phyloP scores from a whole-genome alignment of 1,140 invertebrate species.

The Dreissena rostriformis region DNA sequence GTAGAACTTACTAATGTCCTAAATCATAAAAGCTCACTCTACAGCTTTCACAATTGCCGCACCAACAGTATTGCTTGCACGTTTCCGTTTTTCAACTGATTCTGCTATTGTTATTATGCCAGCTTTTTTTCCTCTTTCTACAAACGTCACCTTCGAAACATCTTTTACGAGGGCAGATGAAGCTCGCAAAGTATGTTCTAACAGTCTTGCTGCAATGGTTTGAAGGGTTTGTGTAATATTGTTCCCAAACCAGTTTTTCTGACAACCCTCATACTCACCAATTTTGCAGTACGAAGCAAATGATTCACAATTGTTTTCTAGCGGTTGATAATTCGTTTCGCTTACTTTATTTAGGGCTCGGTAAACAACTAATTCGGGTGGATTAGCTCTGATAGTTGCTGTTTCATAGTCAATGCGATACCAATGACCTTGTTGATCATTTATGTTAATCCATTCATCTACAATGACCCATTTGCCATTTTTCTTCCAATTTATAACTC shows the following conservation, averaged over 20 bases:
- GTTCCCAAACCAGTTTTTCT: not conserved
- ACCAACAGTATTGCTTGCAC: slow-evolving; percentile 10
- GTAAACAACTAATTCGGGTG: not conserved
- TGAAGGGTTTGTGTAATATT: not conserved
- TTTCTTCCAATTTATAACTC: slow-evolving; percentile 9
- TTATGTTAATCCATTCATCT: no score
- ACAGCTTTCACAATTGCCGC: slow-evolving; percentile 22
- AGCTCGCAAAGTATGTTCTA: no score
- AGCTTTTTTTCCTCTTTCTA: not conserved
- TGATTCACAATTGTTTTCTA: slow-evolving; percentile 19
- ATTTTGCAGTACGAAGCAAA: slow-evolving; percentile 14
- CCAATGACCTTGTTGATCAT: not conserved
- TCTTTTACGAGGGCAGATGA: no score
- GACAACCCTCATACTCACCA: slow-evolving; percentile 2
- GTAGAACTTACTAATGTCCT: slow-evolving; percentile 11
- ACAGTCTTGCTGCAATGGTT: not conserved
- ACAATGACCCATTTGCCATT: not conserved
- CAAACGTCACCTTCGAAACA: not conserved
- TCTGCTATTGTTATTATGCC: not conserved
- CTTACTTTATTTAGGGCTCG: not conserved
- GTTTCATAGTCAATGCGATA: slow-evolving; percentile 22
- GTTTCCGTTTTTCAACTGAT: not conserved
- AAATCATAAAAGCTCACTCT: slow-evolving; percentile 8
- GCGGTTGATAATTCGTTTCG: not conserved
- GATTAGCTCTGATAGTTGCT: not conserved